These are phyloP conservation scores for Rhinella marina DNA, from an alignment of 2,797 vertebrate genomes.

Conservation along the genomic window DNA sequence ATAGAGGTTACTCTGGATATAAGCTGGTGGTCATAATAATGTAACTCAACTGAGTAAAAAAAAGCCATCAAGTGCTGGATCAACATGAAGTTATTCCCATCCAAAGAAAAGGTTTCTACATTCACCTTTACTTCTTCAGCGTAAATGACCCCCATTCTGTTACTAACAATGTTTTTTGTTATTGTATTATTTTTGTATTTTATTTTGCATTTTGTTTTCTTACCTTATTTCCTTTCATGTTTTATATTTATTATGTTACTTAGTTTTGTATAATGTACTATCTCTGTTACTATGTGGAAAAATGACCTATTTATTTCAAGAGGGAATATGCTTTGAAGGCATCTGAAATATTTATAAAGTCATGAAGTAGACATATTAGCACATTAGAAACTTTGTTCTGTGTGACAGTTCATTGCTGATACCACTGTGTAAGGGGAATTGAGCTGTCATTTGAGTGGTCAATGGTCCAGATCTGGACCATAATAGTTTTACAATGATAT, in stretches of 20 bases:
- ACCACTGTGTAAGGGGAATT: neutral
- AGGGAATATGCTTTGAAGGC: constrained; percentile 31
- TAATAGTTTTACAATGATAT: constrained; percentile 16
- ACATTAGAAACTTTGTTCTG: constrained; percentile 2
- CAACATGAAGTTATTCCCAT: neutral
- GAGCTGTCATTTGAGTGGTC: neutral
- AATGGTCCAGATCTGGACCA: neutral
- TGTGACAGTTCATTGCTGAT: constrained; percentile 25
- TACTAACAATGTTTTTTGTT: constrained; percentile 51
- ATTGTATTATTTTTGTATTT: constrained; percentile 23
- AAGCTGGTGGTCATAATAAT: too few species aligned
- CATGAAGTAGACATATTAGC: constrained; percentile 30
- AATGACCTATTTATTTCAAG: constrained; percentile 79
- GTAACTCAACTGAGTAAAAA: neutral
- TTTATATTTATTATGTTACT: constrained; percentile 69
- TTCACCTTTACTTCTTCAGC: neutral
- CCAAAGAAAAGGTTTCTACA: neutral
- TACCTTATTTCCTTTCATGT: constrained; percentile 59
- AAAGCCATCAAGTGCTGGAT: neutral
- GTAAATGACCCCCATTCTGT: constrained; percentile 15
- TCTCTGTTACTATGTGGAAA: constrained; percentile 86
- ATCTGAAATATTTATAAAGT: constrained; percentile 21
- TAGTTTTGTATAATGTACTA: constrained; percentile 78
- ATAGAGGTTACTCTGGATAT: too few species aligned
- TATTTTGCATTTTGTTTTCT: constrained; percentile 57